Base-by-base conservation (phyloP, 2,888 invertebrate species). In the Adelognathus sp. region DNA sequence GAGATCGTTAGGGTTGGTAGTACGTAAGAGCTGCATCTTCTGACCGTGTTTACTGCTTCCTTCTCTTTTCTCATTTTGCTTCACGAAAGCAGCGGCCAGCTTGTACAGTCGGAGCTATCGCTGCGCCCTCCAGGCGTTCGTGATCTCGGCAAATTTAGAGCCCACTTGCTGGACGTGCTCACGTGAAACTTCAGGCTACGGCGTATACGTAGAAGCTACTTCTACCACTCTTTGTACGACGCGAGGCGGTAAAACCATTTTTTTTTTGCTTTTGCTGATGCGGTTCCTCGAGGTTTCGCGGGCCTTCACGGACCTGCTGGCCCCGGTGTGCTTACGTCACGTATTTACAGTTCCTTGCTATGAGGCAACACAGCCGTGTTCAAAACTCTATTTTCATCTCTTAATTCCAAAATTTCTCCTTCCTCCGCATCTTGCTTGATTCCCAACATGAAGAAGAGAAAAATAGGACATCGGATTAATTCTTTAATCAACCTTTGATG, bases 71-170 rank as follows among this genome's bases (percentile, higher is more conserved):
- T 41, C 16, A 27, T 39, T 14, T 14, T 33, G 58, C 58, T 52
- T 76, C 52, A 63, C 60, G 21, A 63, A 56, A 46, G 66, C 64
- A 73, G 64, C 67, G 41, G 67, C 56, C 50, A 66, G 76, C 71
- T 6, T 60, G 63, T 63, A 76, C 64, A 44, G 44, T 56, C 58
- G 18, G 56, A 71, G 39, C 64, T 71, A 76, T 76, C 70, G 70
- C 63, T 67, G 63, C 27, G 54, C 39, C 69, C 80, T 74, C 52
- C 70, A 52, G 76, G 81, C 80, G 75, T 74, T 81, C 75, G 69
- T 71, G 77, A 80, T 80, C 69, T 46, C 69, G 36, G 73, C 61
- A 72, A 77, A 69, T 80, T 80, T 76, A 66, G 72, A 66, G 31
- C 50, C 69, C 54, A 52, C 70, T 44, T 56, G 36, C 60, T 71